Evolutionary conservation across 2,888 invertebrate genomes (phyloP).

Genomic region (Chaitophorus viminalis): DNA sequence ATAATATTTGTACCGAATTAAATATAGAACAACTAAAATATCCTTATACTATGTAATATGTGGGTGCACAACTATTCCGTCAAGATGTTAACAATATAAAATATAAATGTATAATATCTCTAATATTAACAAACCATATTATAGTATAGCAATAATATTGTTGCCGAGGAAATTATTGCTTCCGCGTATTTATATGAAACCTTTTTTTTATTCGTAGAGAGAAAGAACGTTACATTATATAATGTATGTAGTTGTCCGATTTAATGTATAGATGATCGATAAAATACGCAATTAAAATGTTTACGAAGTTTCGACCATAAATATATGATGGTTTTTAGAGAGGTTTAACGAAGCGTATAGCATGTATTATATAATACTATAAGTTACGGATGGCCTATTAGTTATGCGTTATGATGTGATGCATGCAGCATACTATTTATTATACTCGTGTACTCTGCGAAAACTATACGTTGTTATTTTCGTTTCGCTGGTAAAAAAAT

Average conservation of each 20-base stretch:
- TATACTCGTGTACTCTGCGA: neutral
- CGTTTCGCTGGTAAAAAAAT: neutral
- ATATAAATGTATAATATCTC: neutral
- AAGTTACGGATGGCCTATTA: neutral
- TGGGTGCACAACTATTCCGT: no score
- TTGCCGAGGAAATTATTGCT: no score
- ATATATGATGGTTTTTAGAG: neutral
- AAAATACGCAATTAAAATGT: neutral
- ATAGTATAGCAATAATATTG: neutral
- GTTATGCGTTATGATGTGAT: neutral
- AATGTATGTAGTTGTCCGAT: neutral
- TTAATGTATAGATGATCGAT: neutral
- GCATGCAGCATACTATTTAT: neutral
- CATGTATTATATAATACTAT: no score
- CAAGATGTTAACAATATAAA: no score
- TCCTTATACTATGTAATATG: no score
- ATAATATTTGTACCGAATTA: no score
- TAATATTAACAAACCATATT: neutral
- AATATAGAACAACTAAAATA: no score
- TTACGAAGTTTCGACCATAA: neutral
- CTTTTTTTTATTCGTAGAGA: neutral
- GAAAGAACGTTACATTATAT: no score
- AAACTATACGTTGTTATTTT: constrained; percentile 25
- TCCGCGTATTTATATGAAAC: neutral
- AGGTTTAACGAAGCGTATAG: neutral